These are phyloP conservation scores for Drosophila rufa DNA, from an alignment of 1,140 invertebrate genomes.

Conservation along the genomic window DNA sequence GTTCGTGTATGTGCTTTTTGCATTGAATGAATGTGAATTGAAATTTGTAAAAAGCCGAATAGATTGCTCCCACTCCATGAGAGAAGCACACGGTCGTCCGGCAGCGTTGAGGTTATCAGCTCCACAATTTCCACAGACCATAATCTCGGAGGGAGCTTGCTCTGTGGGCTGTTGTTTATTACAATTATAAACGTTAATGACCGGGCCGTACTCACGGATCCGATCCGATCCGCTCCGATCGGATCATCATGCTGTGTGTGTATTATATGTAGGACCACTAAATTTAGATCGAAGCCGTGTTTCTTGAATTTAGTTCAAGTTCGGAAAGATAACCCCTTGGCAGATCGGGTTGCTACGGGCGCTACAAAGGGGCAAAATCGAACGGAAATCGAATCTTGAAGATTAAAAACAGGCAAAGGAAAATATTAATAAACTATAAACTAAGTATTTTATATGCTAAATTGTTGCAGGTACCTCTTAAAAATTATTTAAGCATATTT, in stretches of 20 bases:
- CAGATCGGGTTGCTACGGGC: slow-evolving; percentile 30
- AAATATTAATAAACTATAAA: neutral
- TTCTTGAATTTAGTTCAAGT: slow-evolving; percentile 49
- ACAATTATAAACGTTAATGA: slow-evolving; percentile 60
- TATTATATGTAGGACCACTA: slow-evolving; percentile 21
- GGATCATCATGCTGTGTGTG: slow-evolving; percentile 36
- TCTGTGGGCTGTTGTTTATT: slow-evolving; percentile 54
- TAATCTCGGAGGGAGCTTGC: slow-evolving; percentile 30
- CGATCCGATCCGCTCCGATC: slow-evolving; percentile 10
- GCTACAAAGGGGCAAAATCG: neutral
- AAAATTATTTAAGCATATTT: neutral
- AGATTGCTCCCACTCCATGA: slow-evolving; percentile 46
- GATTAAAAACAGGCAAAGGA: slow-evolving; percentile 7
- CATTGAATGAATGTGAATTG: slow-evolving; percentile 71
- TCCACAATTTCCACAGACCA: slow-evolving; percentile 31
- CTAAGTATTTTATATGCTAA: neutral
- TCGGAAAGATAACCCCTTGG: slow-evolving; percentile 38
- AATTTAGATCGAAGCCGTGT: slow-evolving; percentile 44
- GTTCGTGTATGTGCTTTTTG: slow-evolving; percentile 40
- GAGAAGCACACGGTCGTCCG: slow-evolving; percentile 16
- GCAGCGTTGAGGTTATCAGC: slow-evolving; percentile 36
- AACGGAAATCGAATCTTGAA: slow-evolving; percentile 52
- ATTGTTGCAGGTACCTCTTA: too few relatives aligned
- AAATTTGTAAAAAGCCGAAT: slow-evolving; percentile 66
- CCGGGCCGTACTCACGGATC: slow-evolving; percentile 4